Evolutionary conservation across 2,113 vertebrate species (phyloP).

Genomic region (Mastomys natalensis): DNA sequence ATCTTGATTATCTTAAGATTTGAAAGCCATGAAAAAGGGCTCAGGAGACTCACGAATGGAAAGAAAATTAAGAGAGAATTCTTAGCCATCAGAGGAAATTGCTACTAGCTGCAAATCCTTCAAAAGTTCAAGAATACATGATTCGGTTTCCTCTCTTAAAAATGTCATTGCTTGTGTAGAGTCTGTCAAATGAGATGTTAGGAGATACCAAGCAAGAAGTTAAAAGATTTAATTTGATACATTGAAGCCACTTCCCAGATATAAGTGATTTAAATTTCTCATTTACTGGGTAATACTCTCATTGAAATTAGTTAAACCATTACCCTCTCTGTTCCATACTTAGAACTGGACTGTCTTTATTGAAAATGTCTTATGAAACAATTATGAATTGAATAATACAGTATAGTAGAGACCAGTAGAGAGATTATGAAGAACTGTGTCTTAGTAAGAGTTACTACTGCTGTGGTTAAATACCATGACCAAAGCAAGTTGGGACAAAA

Average conservation of each 20-base stretch:
- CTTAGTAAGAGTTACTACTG: not conserved
- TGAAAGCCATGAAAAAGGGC: not conserved
- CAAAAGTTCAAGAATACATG: not conserved
- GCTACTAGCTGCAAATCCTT: not conserved
- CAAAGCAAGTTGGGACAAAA: not conserved
- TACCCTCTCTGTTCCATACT: not conserved
- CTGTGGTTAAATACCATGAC: not conserved
- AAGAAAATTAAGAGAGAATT: not conserved
- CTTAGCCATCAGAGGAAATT: not conserved
- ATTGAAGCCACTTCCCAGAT: not conserved
- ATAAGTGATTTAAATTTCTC: not conserved
- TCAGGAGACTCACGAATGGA: not conserved
- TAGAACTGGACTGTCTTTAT: not conserved
- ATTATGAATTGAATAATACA: not conserved
- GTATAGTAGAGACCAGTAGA: not conserved
- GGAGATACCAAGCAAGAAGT: not conserved
- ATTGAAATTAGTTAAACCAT: not conserved
- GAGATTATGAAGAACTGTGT: not conserved
- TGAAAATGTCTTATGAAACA: not conserved
- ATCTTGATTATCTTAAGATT: not conserved
- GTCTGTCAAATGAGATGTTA: not conserved
- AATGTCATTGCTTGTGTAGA: not conserved
- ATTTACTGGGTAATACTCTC: not conserved
- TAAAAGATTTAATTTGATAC: not conserved
- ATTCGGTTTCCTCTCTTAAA: not conserved